Conservation (phyloP, 1,140 invertebrate species). For the Galleria mellonella region DNA sequence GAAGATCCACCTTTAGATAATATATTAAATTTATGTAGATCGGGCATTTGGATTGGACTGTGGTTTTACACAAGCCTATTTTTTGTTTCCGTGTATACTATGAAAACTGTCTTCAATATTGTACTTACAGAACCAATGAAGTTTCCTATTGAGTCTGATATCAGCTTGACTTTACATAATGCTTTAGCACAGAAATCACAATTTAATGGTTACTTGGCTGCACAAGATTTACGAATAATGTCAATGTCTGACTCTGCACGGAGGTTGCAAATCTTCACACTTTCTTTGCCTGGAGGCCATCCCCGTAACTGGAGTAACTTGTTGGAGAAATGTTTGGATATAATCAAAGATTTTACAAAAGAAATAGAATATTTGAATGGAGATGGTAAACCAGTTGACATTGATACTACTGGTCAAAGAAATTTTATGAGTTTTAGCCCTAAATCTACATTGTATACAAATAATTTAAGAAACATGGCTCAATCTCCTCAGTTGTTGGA, state of each 20-base stretch:
- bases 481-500: slow-evolving; percentile 42
- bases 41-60: slow-evolving; percentile 76
- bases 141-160: slow-evolving; percentile 74
- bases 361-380: slow-evolving; percentile 75
- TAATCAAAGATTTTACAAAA: slow-evolving; percentile 78
- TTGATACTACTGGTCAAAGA: slow-evolving; percentile 19
- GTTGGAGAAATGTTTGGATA: slow-evolving; percentile 75
- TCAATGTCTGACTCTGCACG: slow-evolving; percentile 75
- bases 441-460: slow-evolving; percentile 41
- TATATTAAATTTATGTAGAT: slow-evolving; percentile 68
- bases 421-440: slow-evolving; percentile 27
- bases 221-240: slow-evolving; percentile 79
- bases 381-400: slow-evolving; percentile 47
- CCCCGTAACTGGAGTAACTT: slow-evolving; percentile 87
- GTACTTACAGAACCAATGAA: slow-evolving; percentile 80
- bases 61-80: slow-evolving; percentile 82
- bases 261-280: slow-evolving; percentile 78
- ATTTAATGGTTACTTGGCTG: slow-evolving; percentile 82
- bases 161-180: slow-evolving; percentile 61
- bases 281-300: slow-evolving; percentile 86
- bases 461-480: slow-evolving; percentile 64
- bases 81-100: slow-evolving; percentile 79
- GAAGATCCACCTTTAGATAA: slow-evolving; percentile 73
- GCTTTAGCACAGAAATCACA: slow-evolving; percentile 76
- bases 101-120: slow-evolving; percentile 81